Conservation (phyloP, 2,113 vertebrate species). For the Gasterosteus nipponicus region DNA sequence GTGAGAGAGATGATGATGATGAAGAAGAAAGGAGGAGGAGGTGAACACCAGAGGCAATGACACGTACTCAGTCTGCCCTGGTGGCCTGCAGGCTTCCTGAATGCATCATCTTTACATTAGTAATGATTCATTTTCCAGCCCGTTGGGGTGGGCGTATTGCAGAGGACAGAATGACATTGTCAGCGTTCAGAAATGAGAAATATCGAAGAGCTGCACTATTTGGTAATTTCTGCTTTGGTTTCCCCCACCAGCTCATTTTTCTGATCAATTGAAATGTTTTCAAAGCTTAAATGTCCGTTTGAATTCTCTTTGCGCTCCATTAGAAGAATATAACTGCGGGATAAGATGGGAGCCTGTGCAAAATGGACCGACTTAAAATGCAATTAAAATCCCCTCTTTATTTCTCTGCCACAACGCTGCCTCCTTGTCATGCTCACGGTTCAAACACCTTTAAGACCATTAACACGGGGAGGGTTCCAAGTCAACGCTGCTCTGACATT, state of each 20-base stretch:
- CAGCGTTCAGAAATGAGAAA: conserved; percentile 33
- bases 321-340: neutral
- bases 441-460: conserved; percentile 32
- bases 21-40: neutral
- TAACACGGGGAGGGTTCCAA: conserved; percentile 25
- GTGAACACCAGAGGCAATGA: neutral
- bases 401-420: neutral
- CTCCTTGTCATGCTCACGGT: neutral
- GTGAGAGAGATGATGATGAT: neutral
- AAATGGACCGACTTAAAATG: neutral
- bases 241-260: neutral
- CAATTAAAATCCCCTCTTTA: neutral
- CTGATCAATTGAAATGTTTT: conserved; percentile 17
- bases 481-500: conserved; percentile 51
- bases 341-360: neutral
- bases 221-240: neutral
- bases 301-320: neutral
- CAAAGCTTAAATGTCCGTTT: conserved; percentile 8
- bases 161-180: conserved; percentile 29
- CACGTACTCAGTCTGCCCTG: neutral
- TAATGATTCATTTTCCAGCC: conserved; percentile 40
- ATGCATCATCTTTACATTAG: conserved; percentile 52
- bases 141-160: conserved; percentile 33
- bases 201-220: conserved; percentile 2
- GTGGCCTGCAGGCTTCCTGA: neutral